Evolutionary conservation across 2,888 invertebrate genomes (phyloP).

Genomic region (Noctua pronuba): DNA sequence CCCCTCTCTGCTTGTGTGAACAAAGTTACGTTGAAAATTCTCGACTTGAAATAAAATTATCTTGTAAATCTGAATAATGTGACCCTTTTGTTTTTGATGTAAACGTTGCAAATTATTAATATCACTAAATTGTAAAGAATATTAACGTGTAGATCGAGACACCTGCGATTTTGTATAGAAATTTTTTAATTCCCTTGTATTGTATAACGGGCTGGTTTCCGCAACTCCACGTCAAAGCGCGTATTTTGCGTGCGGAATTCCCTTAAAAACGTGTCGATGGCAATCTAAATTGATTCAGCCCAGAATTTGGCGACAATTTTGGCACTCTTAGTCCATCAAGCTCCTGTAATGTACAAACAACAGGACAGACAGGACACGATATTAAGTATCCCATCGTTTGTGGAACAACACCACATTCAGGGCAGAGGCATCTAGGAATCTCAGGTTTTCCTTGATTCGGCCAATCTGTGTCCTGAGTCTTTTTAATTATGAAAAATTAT

Average conservation of each 20-base stretch:
- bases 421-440: not conserved
- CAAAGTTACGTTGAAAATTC: slow-evolving; percentile 52
- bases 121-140: too few relatives aligned
- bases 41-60: slow-evolving; percentile 55
- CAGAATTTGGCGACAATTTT: not conserved
- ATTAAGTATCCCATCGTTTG: not conserved
- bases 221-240: too few relatives aligned
- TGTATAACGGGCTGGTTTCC: too few relatives aligned
- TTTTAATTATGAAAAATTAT: not conserved
- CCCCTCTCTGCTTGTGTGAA: slow-evolving; percentile 58
- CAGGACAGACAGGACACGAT: not conserved
- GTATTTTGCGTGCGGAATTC: too few relatives aligned
- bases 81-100: slow-evolving; percentile 23
- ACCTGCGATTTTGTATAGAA: not conserved
- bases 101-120: slow-evolving; percentile 17
- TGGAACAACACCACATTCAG: not conserved
- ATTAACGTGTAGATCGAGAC: not conserved
- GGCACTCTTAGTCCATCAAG: not conserved
- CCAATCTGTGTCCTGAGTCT: not conserved
- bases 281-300: not conserved
- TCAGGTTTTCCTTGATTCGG: not conserved
- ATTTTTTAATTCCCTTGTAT: not conserved
- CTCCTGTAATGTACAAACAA: not conserved
- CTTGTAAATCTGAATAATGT: slow-evolving; percentile 27
- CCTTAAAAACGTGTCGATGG: not conserved